phyloP scores from a whole-genome alignment of 1,140 invertebrate species.

The Cylas formicarius region DNA sequence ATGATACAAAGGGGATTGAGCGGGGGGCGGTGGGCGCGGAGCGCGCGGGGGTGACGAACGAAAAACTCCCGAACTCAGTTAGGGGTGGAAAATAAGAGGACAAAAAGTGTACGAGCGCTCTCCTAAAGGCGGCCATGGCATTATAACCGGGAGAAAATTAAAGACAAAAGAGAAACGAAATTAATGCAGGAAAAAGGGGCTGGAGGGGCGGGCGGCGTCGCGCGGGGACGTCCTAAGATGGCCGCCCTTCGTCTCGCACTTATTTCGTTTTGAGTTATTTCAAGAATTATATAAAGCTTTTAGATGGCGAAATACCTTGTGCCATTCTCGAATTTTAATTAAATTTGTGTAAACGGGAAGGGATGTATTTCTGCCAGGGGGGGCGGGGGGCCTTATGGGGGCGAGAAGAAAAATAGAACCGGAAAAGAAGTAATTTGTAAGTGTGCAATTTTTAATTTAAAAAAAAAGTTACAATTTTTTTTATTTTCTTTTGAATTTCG shows the following conservation, averaged over 20 bases:
- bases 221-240: conserved; percentile 25
- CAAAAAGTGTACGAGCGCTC: too few species aligned
- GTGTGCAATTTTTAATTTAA: too few species aligned
- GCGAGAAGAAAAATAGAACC: too few species aligned
- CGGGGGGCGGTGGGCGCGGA: conserved; percentile 4
- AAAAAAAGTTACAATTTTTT: too few species aligned
- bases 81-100: conserved; percentile 24
- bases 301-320: conserved; percentile 25
- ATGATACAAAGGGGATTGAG: conserved; percentile 1
- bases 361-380: too few species aligned
- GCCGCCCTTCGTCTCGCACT: conserved; percentile 22
- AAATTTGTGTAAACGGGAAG: conserved; percentile 23
- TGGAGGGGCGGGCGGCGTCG: too few species aligned
- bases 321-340: conserved; percentile 24
- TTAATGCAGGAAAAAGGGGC: conserved; percentile 14
- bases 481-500: too few species aligned
- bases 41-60: conserved; percentile 13
- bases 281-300: conserved; percentile 26
- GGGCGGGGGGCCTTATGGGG: too few species aligned
- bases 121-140: conserved; percentile 24
- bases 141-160: too few species aligned
- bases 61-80: conserved; percentile 10
- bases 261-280: conserved; percentile 26
- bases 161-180: conserved; percentile 26
- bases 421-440: too few species aligned